phyloP scores from a whole-genome alignment of 2,113 vertebrate genomes.

The Pelecanus crispus region DNA sequence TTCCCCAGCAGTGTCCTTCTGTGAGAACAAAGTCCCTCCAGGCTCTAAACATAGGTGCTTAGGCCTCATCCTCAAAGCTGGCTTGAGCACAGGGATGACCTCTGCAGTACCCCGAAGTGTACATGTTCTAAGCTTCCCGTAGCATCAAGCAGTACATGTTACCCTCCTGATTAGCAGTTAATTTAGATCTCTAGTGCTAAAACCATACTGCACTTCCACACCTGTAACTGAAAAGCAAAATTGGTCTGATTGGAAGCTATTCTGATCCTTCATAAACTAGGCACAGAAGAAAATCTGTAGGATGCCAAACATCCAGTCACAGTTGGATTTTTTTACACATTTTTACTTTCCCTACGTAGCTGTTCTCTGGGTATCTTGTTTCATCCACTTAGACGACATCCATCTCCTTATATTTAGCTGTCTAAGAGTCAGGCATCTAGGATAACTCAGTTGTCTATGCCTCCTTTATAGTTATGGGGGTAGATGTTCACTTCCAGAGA shows the following conservation, averaged over 20 bases:
- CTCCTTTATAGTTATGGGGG: neutral
- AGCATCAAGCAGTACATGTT: neutral
- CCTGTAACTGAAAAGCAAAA: neutral
- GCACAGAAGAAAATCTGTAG: neutral
- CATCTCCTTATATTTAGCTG: neutral
- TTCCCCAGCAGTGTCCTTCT: neutral
- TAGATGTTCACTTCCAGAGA: neutral
- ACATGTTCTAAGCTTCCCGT: neutral
- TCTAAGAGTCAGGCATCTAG: neutral
- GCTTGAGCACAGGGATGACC: neutral
- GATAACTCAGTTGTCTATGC: neutral
- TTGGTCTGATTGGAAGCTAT: neutral
- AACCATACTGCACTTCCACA: neutral
- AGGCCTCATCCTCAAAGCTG: neutral
- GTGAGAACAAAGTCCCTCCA: neutral
- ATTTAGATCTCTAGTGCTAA: neutral
- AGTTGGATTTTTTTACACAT: neutral
- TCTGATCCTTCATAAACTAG: neutral
- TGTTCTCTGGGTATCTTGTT: neutral
- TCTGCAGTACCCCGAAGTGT: neutral
- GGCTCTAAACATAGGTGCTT: neutral
- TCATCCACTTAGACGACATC: neutral
- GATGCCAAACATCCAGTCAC: neutral
- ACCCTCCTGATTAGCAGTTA: neutral
- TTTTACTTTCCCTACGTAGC: neutral